phyloP scores from a whole-genome alignment of 2,113 vertebrate species.

The Desmodus rotundus region DNA sequence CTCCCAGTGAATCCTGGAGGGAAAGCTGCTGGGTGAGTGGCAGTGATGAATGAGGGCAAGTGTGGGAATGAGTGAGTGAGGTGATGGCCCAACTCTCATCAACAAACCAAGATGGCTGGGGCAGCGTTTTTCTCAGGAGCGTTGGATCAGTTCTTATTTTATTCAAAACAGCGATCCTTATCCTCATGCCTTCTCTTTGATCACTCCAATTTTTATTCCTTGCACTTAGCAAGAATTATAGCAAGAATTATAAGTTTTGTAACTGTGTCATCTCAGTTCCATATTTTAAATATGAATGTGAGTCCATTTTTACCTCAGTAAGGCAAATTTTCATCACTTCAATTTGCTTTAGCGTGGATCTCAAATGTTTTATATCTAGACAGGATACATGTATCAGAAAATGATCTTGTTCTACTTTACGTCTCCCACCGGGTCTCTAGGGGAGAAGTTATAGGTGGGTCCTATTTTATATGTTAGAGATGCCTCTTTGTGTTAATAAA shows the following conservation, averaged over 20 bases:
- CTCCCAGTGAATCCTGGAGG: not conserved
- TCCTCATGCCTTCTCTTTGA: not conserved
- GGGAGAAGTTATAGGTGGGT: not conserved
- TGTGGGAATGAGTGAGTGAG: not conserved
- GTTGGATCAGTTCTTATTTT: not conserved
- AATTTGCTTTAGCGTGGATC: not conserved
- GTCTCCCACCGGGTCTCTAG: not conserved
- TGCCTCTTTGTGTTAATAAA: not conserved
- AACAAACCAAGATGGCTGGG: not conserved
- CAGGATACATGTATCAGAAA: not conserved
- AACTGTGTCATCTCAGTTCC: not conserved
- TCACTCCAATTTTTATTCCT: not conserved
- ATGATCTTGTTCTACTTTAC: not conserved
- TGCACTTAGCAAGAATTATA: conserved; percentile 17
- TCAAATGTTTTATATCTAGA: not conserved
- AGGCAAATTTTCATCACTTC: not conserved
- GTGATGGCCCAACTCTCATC: not conserved
- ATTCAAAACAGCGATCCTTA: not conserved
- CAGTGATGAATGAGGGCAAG: not conserved
- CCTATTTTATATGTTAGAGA: not conserved
- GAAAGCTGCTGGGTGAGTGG: not conserved
- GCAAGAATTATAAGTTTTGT: not conserved
- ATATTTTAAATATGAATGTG: not conserved
- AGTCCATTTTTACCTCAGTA: conserved; percentile 4
- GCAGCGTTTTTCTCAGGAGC: not conserved